Evolutionary conservation across 2,113 vertebrate genomes (phyloP).

Genomic region (Cinclus cinclus): DNA sequence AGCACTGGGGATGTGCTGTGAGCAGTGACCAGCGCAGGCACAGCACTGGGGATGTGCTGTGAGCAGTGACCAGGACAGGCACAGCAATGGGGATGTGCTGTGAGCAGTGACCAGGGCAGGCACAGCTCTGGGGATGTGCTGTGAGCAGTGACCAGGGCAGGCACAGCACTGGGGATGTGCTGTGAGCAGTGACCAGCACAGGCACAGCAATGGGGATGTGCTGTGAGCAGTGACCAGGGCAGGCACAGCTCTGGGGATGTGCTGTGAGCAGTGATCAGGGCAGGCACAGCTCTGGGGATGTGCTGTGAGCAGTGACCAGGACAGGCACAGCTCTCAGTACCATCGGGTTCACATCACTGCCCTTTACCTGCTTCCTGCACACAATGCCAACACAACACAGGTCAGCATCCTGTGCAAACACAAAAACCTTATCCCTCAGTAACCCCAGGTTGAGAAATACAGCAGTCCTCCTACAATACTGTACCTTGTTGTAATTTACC

Average conservation of each 20-base stretch:
- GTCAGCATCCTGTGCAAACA: background rate
- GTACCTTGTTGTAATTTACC: background rate
- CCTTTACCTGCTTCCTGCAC: background rate
- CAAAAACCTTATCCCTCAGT: background rate
- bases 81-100: background rate
- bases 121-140: background rate
- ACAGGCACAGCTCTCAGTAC: too few species aligned
- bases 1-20: background rate
- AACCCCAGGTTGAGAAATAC: background rate
- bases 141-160: background rate
- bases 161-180: background rate
- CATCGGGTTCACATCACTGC: accelerated
- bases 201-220: background rate
- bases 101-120: background rate
- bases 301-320: accelerated
- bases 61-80: background rate
- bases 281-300: background rate
- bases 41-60: background rate
- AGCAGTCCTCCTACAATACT: too few species aligned
- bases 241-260: background rate
- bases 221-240: accelerated
- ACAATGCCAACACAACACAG: background rate
- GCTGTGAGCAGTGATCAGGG: background rate
- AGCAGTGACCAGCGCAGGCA: background rate
- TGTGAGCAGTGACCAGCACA: background rate